phyloP scores from a whole-genome alignment of 2,113 vertebrate genomes.

The Gyps fulvus region DNA sequence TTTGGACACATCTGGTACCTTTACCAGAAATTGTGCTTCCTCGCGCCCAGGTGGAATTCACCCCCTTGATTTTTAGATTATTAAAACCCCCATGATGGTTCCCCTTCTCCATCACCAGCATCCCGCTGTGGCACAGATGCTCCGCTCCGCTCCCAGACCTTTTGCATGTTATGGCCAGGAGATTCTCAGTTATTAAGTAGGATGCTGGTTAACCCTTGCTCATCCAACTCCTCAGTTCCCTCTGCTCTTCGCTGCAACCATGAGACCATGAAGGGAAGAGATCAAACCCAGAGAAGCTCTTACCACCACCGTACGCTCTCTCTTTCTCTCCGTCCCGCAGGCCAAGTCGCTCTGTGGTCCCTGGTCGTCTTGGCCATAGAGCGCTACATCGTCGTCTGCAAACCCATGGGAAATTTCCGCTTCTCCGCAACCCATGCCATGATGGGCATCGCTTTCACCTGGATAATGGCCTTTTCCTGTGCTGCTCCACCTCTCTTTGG shows the following conservation, averaged over 20 bases:
- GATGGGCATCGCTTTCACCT: constrained; percentile 76
- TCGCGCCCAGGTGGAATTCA: background rate
- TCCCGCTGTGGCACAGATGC: accelerated
- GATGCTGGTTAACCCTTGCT: background rate
- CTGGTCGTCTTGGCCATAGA: constrained; percentile 80
- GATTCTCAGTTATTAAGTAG: background rate
- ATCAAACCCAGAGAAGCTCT: background rate
- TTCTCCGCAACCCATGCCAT: constrained; percentile 70
- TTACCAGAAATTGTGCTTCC: background rate
- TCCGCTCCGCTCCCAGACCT: background rate
- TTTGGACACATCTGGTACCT: background rate
- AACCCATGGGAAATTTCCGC: constrained; percentile 82
- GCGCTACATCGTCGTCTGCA: constrained; percentile 81
- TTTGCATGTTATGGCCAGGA: accelerated
- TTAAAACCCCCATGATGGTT: accelerated
- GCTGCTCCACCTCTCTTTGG: constrained; percentile 75
- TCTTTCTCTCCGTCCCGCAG: background rate
- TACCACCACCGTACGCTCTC: background rate
- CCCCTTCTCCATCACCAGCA: background rate
- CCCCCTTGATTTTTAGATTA: background rate
- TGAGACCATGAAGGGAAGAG: background rate
- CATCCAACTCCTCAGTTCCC: background rate
- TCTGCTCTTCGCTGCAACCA: background rate
- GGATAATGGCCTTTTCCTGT: constrained; percentile 76
- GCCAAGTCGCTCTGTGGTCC: constrained; percentile 80